Percentiles rank a stretch among this genome's conserved stretches.
These are phyloP conservation scores for Struthio camelus DNA, from an alignment of 2,113 vertebrate species.

Conservation along the genomic window DNA sequence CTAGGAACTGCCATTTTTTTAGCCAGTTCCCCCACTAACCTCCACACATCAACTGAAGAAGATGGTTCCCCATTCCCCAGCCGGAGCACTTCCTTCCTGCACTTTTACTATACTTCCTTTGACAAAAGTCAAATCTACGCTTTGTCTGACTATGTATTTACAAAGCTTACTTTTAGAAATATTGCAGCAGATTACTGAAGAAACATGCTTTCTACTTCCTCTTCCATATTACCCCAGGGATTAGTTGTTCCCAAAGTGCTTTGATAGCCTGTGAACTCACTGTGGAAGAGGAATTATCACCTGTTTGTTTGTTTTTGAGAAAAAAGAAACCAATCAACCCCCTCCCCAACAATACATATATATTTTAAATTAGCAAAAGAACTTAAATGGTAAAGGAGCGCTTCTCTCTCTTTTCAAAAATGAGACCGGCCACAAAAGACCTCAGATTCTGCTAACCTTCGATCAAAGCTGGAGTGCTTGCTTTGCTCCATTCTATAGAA, in stretches of 20 bases:
- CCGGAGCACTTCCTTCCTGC: not conserved
- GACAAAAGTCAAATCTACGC: not conserved
- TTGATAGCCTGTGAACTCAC: not conserved
- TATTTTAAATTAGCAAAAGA: not conserved
- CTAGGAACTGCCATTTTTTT: not conserved
- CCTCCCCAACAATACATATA: not conserved
- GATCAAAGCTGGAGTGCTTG: not conserved
- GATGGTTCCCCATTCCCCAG: not conserved
- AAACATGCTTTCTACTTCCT: not conserved
- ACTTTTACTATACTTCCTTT: not conserved
- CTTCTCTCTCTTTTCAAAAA: not conserved
- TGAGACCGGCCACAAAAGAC: not conserved
- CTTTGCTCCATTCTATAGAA: not conserved
- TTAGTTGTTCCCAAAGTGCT: not conserved
- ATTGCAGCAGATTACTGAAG: not conserved
- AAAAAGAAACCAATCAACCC: not conserved
- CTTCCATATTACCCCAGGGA: not conserved
- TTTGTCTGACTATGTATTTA: fast-evolving
- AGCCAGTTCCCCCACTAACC: not conserved
- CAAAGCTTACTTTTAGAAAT: not conserved
- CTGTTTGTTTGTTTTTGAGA: not conserved
- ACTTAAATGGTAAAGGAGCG: not conserved
- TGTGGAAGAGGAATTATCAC: not conserved
- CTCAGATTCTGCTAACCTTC: not conserved
- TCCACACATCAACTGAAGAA: fast-evolving